phyloP scores from a whole-genome alignment of 2,113 vertebrate genomes.

The Hucho hucho region DNA sequence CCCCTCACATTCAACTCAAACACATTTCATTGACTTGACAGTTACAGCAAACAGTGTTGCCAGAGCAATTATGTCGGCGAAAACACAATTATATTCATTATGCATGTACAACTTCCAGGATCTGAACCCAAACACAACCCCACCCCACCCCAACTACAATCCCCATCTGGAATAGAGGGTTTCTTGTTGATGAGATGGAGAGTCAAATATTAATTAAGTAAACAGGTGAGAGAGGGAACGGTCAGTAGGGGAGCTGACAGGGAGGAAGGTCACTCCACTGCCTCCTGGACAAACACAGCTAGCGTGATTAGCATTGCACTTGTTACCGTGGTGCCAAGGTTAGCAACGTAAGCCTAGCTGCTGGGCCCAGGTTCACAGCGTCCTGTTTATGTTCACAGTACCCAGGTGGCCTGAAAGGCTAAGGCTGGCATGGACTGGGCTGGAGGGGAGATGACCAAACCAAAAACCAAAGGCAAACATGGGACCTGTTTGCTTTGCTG shows the following conservation, averaged over 20 bases:
- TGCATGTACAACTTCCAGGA: conserved; percentile 58
- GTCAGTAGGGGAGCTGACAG: conserved; percentile 55
- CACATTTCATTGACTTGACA: conserved; percentile 60
- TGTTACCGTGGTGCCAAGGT: conserved; percentile 75
- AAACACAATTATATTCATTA: conserved; percentile 67
- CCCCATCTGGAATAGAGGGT: background rate
- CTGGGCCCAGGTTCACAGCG: conserved; percentile 51
- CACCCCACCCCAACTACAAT: conserved; percentile 6
- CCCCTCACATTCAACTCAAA: conserved; percentile 40
- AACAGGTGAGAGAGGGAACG: conserved; percentile 54
- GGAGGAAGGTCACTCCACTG: conserved; percentile 20
- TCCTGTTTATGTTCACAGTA: conserved; percentile 21
- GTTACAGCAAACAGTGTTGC: conserved; percentile 65
- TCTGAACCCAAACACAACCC: conserved; percentile 47
- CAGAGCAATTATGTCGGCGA: conserved; percentile 52
- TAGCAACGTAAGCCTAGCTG: conserved; percentile 33
- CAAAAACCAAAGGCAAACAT: conserved; percentile 62
- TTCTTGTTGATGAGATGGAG: background rate
- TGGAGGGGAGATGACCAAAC: background rate
- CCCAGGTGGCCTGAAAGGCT: conserved; percentile 64
- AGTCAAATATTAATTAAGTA: conserved; percentile 37
- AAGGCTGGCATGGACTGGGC: conserved; percentile 15
- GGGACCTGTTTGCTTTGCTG: conserved; percentile 69
- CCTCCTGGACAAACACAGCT: conserved; percentile 63
- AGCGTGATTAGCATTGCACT: conserved; percentile 68